Evolutionary conservation across 2,113 vertebrate genomes (phyloP).

Genomic region (Piaya cayana): DNA sequence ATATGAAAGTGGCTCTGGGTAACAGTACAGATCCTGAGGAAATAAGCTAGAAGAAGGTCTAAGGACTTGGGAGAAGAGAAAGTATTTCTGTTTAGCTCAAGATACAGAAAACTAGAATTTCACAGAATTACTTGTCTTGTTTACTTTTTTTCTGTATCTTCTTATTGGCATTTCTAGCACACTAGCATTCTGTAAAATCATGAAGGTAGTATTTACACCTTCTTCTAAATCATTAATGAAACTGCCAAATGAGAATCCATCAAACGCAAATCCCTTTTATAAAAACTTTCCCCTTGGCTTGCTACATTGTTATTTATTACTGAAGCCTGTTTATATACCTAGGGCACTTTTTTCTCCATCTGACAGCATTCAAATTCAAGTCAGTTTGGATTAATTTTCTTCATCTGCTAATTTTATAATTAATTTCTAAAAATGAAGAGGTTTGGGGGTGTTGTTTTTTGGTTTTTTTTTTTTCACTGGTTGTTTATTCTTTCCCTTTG

Average conservation of each 20-base stretch:
- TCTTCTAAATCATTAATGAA: conserved; percentile 54
- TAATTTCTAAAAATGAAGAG: neutral
- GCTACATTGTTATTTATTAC: conserved; percentile 45
- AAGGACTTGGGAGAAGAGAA: neutral
- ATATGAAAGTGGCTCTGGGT: neutral
- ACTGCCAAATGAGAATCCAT: conserved; percentile 32
- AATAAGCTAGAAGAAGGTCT: neutral
- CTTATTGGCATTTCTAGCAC: neutral
- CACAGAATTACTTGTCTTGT: neutral
- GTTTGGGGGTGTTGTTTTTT: fast-evolving
- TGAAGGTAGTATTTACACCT: conserved; percentile 36
- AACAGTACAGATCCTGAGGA: neutral
- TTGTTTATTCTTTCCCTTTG: neutral
- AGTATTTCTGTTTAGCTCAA: neutral
- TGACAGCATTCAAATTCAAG: conserved; percentile 44
- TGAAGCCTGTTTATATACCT: conserved; percentile 36
- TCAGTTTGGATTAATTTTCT: conserved; percentile 56
- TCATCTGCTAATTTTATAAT: conserved; percentile 50
- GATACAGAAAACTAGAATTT: neutral
- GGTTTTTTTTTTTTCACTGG: fast-evolving
- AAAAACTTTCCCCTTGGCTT: conserved; percentile 45
- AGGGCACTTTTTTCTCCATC: conserved; percentile 36
- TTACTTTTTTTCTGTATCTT: neutral
- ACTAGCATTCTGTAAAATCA: neutral
- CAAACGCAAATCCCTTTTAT: conserved; percentile 49